Evolutionary conservation across 2,888 invertebrate genomes (phyloP), one percentile per base, ranked within the genome.

Genomic region (Caenorhabditis sp.): DNA sequence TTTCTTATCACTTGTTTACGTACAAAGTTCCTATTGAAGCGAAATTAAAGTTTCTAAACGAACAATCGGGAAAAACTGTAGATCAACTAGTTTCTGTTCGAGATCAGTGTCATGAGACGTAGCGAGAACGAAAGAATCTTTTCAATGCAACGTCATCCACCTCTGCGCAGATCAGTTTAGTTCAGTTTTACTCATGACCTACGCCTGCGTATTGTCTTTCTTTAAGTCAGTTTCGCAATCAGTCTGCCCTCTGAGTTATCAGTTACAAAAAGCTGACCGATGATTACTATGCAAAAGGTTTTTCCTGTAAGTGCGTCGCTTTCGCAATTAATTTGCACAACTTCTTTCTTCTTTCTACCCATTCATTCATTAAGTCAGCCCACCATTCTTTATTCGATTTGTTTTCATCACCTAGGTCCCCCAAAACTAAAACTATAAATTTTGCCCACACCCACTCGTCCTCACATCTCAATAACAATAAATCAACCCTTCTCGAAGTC

Each of bases 1-100:
- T 4, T 7, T 70, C 70, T 70, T 59, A 70, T 70, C 70, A 70
- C 59, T 70, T 70, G 70, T 70, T 70, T 70, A 70, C 70, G 59
- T 53, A 59, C 58, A 68, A 41, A 41, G 62, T 65, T 46, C 55
- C 53, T 37, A 46, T 17, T 22, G 27, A 27, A 24, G 26, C 6
- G 46, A 46, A 15, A 13, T 22, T 2, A 26, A 15, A 46, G 27
- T 22, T 27, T 20, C 22, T 22, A 27, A 48, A 8, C n/a, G n/a
- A 50, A 5, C 7, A 9, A 2, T 48, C 48, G 26, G 2, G 46
- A 24, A 22, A 46, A n/a, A 27, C 7, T 45, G 6, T 2, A 15
- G 22, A 53, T n/a, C 8, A 0, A 1, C 7, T 20, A 0, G 13
- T 27, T 39, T 11, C 39, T 9, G 41, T 8, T 6, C 13, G 13